These are phyloP conservation scores for Aplysina aerophoba DNA, from an alignment of 37 sponge, comb jelly and placozoan species.

Conservation along the genomic window DNA sequence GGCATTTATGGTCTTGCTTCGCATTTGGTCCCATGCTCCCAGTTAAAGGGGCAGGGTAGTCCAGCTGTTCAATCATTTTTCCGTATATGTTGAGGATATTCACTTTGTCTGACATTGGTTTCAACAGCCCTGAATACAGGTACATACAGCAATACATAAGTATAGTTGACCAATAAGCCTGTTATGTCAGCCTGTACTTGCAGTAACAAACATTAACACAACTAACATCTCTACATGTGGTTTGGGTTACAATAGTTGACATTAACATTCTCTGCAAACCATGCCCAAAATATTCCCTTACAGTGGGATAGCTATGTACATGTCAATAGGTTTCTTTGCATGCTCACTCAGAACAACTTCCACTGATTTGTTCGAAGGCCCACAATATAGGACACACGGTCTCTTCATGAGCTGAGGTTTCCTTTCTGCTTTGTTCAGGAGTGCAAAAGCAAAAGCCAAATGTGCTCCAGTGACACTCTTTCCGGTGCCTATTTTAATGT, in stretches of 20 bases:
- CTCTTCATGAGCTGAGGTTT: neutral
- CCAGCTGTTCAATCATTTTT: conserved; percentile 36
- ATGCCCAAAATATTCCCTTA: no score
- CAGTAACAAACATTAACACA: no score
- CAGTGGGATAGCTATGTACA: no score
- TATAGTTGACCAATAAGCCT: neutral
- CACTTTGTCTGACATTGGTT: conserved; percentile 11
- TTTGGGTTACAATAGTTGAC: no score
- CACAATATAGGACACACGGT: conserved; percentile 57
- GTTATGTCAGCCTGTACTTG: no score
- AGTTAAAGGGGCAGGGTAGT: conserved; percentile 42
- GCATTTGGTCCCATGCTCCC: neutral
- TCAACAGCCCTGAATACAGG: neutral
- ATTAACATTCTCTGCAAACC: no score
- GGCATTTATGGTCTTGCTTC: neutral
- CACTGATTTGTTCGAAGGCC: conserved; percentile 55
- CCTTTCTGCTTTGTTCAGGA: neutral
- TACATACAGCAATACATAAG: neutral
- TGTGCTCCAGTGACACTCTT: conserved; percentile 75
- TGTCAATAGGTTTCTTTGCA: no score
- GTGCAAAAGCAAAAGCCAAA: conserved; percentile 55
- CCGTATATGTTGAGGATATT: conserved; percentile 47
- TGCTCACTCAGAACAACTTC: conserved; percentile 62
- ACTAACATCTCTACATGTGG: no score
- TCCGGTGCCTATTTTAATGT: conserved; percentile 72